A percentile compares a stretch with the other conserved stretches of the same genome.
These are phyloP conservation scores for Pygathrix nemaeus DNA, from an alignment of 2,113 vertebrate species.

Conservation along the genomic window DNA sequence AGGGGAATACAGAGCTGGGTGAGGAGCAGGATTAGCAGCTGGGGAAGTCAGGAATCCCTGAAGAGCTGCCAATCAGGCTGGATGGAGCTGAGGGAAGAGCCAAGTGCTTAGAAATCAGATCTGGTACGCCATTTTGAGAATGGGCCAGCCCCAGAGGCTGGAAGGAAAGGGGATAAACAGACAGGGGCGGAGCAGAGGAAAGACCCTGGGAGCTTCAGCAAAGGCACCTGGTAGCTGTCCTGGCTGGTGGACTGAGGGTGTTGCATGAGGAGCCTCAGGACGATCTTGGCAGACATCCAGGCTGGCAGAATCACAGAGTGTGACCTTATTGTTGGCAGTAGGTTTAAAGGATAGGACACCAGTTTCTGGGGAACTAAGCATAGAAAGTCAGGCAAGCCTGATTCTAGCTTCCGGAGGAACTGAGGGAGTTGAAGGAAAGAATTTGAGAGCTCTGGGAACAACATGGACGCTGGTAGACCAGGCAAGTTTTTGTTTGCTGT, in stretches of 20 bases:
- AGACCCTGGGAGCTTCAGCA: not conserved
- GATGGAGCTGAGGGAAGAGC: constrained; percentile 8
- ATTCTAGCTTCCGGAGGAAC: not conserved
- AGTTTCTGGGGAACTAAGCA: not conserved
- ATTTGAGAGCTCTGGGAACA: not conserved
- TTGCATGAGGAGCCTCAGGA: not conserved
- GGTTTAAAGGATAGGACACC: not conserved
- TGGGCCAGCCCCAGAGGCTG: not conserved
- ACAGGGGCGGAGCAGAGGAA: not conserved
- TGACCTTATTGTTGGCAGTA: not conserved
- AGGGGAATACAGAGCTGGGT: constrained; percentile 60
- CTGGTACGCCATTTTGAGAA: not conserved
- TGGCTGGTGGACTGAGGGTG: not conserved
- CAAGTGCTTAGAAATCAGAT: constrained; percentile 32
- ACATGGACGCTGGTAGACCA: not conserved
- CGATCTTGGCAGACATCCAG: not conserved
- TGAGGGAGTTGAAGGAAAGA: not conserved
- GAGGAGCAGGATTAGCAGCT: constrained; percentile 62
- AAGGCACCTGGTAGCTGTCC: not conserved
- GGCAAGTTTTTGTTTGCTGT: not conserved
- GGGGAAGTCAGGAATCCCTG: constrained; percentile 67
- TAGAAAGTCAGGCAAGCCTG: not conserved
- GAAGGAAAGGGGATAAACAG: not conserved
- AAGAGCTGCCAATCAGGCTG: constrained; percentile 71
- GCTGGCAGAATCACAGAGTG: not conserved